Evolutionary conservation across 2,797 vertebrate species (phyloP), one percentile per base, ranked within the genome.

Genomic region (Sebastes miniatus): DNA sequence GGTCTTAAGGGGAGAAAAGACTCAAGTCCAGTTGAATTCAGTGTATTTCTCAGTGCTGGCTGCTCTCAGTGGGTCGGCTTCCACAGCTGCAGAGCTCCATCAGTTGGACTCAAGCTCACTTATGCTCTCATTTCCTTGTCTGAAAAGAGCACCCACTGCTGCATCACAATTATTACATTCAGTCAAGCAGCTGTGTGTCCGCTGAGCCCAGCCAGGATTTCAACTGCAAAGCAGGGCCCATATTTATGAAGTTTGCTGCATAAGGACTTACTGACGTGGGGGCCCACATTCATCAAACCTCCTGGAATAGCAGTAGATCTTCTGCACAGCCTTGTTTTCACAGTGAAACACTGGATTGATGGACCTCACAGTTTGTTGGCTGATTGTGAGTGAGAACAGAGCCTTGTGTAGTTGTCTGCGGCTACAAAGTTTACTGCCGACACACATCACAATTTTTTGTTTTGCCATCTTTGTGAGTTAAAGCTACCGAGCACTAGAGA

Each of bases 11-110:
- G 61, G 10, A n/a, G 16, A 22, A 50, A 50, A 50, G 18, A 69
- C 76, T 64, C 0, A 31, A 66, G 79, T 83, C 80, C 68, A 75
- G 64, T 68, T 87, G 79, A 86, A 84, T 81, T 86, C 58, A 66
- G 61, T 25, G 62, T 39, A 43, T 83, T 85, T 83, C 20, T 43
- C 39, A 11, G 59, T 34, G 39, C 76, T 73, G 75, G 79, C 62
- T 16, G 11, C 5, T 14, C 75, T 78, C 71, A 34, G 73, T 52
- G 58, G 64, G 20, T 72, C 5, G 8, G 65, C 73, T 43, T 79
- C 39, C 80, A 69, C 86, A 90, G 90, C 85, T 89, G 88, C 80
- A 80, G 83, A 56, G 77, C 80, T 34, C 69, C 61, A 83, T 87
- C 84, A 57, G 25, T 89, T 77, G 71, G 80, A 68, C 58, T 82